Percentiles rank a stretch among this genome's conserved stretches.
These are phyloP conservation scores for Phaethon lepturus DNA, from an alignment of 2,113 vertebrate genomes.

Conservation along the genomic window DNA sequence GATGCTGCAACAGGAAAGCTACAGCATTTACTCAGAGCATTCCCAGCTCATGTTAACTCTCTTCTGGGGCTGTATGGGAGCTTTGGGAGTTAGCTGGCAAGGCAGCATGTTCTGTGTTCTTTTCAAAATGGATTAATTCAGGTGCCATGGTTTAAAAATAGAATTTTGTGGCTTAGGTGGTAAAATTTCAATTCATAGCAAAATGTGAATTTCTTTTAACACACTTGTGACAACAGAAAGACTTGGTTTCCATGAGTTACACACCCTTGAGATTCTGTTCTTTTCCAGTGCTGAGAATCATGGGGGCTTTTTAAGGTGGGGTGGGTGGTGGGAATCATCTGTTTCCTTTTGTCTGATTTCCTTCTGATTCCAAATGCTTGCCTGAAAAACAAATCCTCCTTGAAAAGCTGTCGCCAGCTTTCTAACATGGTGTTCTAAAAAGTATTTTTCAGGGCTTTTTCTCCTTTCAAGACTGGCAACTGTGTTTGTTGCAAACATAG, in stretches of 20 bases:
- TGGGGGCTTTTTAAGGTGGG: accelerated
- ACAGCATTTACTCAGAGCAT: background rate
- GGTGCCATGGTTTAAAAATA: background rate
- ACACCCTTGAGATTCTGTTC: background rate
- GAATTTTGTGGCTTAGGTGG: background rate
- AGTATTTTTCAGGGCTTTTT: background rate
- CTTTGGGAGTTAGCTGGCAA: background rate
- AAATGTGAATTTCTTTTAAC: background rate
- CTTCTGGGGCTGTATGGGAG: background rate
- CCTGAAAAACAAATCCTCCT: background rate
- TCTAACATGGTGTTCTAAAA: background rate
- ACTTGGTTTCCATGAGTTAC: background rate
- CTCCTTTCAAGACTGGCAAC: background rate
- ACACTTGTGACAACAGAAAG: background rate
- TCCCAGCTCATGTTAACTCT: background rate
- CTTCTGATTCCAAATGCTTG: background rate
- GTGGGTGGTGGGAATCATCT: background rate
- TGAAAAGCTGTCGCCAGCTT: background rate
- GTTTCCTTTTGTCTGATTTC: background rate
- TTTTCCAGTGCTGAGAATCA: background rate
- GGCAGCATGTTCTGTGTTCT: background rate
- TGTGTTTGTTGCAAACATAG: background rate
- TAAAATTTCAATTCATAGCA: background rate
- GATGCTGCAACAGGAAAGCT: background rate
- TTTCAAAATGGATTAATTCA: background rate